Base-by-base conservation (phyloP, 2,797 vertebrate genomes). In the Thunnus albacares region DNA sequence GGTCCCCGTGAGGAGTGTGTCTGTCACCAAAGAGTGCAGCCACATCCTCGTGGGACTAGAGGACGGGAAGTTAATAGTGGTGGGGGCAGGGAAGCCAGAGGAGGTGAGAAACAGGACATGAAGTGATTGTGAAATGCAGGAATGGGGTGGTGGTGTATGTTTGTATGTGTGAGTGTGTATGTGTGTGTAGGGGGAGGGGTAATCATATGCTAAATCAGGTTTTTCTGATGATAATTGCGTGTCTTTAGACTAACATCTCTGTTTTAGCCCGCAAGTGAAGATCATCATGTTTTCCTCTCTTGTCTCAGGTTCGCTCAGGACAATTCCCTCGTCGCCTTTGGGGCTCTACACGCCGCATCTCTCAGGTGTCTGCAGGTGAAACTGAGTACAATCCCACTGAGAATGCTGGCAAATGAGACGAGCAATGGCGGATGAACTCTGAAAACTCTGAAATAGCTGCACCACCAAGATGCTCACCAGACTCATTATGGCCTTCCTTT, bases 11-110 rank as follows among this genome's bases (percentile, higher is more conserved):
- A 95, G 96, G 91, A 97, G 97, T 49, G 96, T 99, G 82, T 97
- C 97, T 0, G 95, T 99, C 90, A 99, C 98, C 75, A 99, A 98
- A 92, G 97, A 99, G 94, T 95, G 85, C 92, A 99, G 97, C 92
- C 98, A 99, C 90, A 96, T 98, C 89, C 93, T 99, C 9, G 97
- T 98, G 91, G 98, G 98, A 26, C 91, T 99, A 72, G 97, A 97
- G 79, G 97, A 99, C 0, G 98, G 98, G 24, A 99, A 99, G 85
- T 94, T 99, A 55, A 99, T 99, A 0, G 97, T 99, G 87, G 98
- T 99, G 87, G 97, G 98, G 60, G 96, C 98, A 0, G 98, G 98
- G 73, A 97, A 98, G 90, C 98, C 98, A 0, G 93, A 97, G 0
- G 96, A 99, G 98, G 98, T 99, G 87, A 95, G 93, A 86, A 80